These are phyloP conservation scores for Orthonyx spaldingii DNA, from an alignment of 2,113 vertebrate genomes.

Conservation along the genomic window DNA sequence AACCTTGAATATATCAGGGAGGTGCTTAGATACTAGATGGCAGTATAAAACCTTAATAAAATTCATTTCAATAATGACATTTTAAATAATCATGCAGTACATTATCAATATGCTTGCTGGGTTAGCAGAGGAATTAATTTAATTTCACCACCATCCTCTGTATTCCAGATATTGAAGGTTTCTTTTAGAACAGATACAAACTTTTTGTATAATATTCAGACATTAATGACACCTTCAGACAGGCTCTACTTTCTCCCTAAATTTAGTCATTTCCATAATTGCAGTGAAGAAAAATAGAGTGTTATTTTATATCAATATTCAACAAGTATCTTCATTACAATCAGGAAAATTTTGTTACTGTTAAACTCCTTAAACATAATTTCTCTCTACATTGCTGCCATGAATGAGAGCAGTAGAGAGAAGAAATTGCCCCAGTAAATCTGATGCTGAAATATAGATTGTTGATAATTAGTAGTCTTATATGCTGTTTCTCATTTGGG, in stretches of 20 bases:
- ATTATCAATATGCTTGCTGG: not conserved
- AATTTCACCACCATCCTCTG: not conserved
- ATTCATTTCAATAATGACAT: not conserved
- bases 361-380: not conserved
- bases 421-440: not conserved
- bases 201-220: not conserved
- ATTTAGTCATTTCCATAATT: not conserved
- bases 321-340: not conserved
- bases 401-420: not conserved
- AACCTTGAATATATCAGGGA: not conserved
- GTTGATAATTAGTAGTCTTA: not conserved
- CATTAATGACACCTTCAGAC: not conserved
- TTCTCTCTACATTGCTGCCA: not conserved
- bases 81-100: not conserved
- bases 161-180: not conserved
- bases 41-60: slow-evolving; percentile 39
- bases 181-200: not conserved
- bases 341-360: not conserved
- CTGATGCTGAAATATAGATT: not conserved
- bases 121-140: not conserved
- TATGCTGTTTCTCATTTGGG: not conserved
- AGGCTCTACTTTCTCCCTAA: not conserved
- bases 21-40: slow-evolving; percentile 39
- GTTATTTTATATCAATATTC: not conserved
- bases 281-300: not conserved